Evolutionary conservation across 2,888 invertebrate genomes (phyloP), one percentile per base, ranked within the genome.

Genomic region (Girardia tigrina): DNA sequence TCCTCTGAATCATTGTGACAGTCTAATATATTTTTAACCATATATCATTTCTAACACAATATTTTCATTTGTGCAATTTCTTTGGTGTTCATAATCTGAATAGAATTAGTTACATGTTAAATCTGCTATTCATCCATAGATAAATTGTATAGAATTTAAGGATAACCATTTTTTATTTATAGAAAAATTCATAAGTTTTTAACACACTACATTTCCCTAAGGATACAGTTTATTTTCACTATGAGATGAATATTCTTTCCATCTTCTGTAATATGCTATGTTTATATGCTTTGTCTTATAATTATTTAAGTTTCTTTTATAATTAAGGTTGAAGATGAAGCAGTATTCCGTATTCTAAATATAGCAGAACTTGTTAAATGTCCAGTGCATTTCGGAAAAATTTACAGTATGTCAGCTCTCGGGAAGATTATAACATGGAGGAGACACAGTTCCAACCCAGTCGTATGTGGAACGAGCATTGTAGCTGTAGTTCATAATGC

Each of bases 341-440:
- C 8, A 8, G n/a, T 56, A 12, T 56, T 56, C 23, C 56, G 56
- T 8, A 23, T 56, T 4, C 23, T 56, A n/a, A 56, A 4, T 56
- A 56, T 56, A 56, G 56, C 56, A n/a, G 56, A 56, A 8, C n/a
- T 56, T n/a, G 56, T 56, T 6, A 56, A 56, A 56, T 56, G 56
- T n/a, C 56, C 56, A 56, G 23, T 56, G 2, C 56, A 56, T 56
- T 56, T 56, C 23, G 56, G 56, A 12, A 56, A 56, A 16, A 23
- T 56, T 4, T 56, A 56, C 23, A 23, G 8, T 12, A 56, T 20
- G n/a, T 56, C 56, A n/a, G n/a, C 56, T 56, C 56, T 56, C 23
- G n/a, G 23, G n/a, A 56, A 16, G 23, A 56, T 56, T 20, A 56
- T 56, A n/a, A 23, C n/a, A 4, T 56, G 56, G 56, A n/a, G 23